Evolutionary conservation across 2,888 invertebrate species (phyloP).

Genomic region (Pelosia muscerda): DNA sequence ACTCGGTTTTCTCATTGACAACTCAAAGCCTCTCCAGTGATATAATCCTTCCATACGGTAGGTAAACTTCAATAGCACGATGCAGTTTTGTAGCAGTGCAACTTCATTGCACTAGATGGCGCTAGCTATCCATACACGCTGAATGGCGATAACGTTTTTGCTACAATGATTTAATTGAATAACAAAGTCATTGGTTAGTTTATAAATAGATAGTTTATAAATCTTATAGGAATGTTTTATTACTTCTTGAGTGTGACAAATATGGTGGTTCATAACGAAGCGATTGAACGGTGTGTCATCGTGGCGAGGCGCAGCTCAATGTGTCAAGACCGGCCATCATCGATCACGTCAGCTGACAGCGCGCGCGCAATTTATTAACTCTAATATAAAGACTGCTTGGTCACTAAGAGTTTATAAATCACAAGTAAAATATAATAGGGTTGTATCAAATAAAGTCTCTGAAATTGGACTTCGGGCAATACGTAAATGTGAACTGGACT

Average conservation of each 20-base stretch:
- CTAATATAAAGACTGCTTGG: neutral
- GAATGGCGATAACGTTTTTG: neutral
- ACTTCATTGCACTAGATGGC: neutral
- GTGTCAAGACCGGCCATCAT: slow-evolving; percentile 14
- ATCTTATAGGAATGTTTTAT: slow-evolving; percentile 15
- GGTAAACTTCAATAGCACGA: neutral
- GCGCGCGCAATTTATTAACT: slow-evolving; percentile 10
- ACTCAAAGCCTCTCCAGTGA: too few relatives aligned
- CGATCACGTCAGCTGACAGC: slow-evolving; percentile 12
- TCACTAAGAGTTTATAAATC: slow-evolving; percentile 4
- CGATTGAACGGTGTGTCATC: slow-evolving; percentile 16
- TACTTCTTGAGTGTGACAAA: slow-evolving; percentile 14
- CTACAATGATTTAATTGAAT: slow-evolving; percentile 2
- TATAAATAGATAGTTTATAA: slow-evolving; percentile 10
- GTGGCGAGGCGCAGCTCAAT: slow-evolving; percentile 2
- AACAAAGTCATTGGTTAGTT: neutral
- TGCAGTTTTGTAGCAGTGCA: neutral
- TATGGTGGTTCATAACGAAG: slow-evolving; percentile 16
- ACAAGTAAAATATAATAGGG: neutral
- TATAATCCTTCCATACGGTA: too few relatives aligned
- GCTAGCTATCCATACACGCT: neutral
- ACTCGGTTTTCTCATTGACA: too few relatives aligned
- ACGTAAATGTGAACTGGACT: too few relatives aligned
- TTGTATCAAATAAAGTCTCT: neutral
- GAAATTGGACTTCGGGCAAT: too few relatives aligned